phyloP scores from a whole-genome alignment of 2,888 invertebrate species.

The Hirtodrosophila confusa region DNA sequence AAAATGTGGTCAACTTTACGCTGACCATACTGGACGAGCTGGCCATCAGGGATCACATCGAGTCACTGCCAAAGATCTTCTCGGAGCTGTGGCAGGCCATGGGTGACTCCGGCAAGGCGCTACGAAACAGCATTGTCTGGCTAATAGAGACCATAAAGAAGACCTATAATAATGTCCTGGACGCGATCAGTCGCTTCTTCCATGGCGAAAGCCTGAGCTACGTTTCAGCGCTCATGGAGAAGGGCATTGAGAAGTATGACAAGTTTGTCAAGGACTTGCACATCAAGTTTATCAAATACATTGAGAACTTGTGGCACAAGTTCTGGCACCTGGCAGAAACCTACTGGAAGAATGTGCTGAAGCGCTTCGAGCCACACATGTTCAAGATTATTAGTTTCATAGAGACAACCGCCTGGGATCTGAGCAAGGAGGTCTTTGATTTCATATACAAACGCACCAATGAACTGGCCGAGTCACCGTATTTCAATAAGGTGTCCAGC shows the following conservation, averaged over 20 bases:
- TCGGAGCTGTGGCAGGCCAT: conserved; percentile 93
- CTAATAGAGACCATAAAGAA: conserved; percentile 88
- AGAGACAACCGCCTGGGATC: conserved; percentile 89
- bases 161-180: conserved; percentile 89
- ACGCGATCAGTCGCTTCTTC: conserved; percentile 88
- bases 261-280: conserved; percentile 91
- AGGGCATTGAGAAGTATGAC: conserved; percentile 90
- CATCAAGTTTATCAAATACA: conserved; percentile 87
- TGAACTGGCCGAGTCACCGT: conserved; percentile 91
- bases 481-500: conserved; percentile 91
- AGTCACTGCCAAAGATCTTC: conserved; percentile 91
- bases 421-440: conserved; percentile 90
- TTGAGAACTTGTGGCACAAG: conserved; percentile 90
- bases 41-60: conserved; percentile 90
- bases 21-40: conserved; percentile 90
- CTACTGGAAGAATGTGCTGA: conserved; percentile 90
- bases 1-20: conserved; percentile 89
- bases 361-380: conserved; percentile 91
- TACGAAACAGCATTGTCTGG: conserved; percentile 90
- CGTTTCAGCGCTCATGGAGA: conserved; percentile 88
- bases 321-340: conserved; percentile 87
- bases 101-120: conserved; percentile 92
- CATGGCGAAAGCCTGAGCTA: conserved; percentile 91
- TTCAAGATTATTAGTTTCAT: conserved; percentile 90
- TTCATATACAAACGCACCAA: conserved; percentile 92